Evolutionary conservation across 2,113 vertebrate genomes (phyloP).

Genomic region (Semicossyphus pulcher): DNA sequence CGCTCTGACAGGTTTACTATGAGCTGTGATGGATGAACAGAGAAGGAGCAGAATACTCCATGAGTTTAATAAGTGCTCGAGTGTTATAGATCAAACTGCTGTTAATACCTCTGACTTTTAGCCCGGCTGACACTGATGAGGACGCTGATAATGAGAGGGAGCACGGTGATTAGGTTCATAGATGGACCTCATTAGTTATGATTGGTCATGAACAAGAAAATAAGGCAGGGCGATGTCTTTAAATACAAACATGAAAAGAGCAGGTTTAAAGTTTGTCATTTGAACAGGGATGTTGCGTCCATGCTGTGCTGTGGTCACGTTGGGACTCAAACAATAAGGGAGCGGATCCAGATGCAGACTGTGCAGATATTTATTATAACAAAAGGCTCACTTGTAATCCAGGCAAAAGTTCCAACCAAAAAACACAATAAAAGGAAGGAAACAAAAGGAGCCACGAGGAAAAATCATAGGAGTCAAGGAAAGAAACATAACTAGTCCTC

Average conservation of each 20-base stretch:
- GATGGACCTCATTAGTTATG: too few relatives aligned
- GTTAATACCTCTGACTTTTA: slow-evolving; percentile 19
- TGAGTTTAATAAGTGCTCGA: slow-evolving; percentile 54
- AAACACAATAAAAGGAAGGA: too few relatives aligned
- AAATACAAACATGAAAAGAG: not conserved
- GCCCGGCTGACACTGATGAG: not conserved
- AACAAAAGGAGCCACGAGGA: too few relatives aligned
- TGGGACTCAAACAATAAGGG: too few relatives aligned
- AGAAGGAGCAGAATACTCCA: slow-evolving; percentile 40
- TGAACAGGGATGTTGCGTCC: not conserved
- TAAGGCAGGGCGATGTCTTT: not conserved
- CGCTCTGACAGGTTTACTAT: slow-evolving; percentile 53
- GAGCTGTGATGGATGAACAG: slow-evolving; percentile 53
- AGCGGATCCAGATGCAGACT: too few relatives aligned
- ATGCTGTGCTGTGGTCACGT: too few relatives aligned
- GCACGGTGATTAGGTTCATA: not conserved
- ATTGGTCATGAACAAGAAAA: not conserved
- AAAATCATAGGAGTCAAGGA: too few relatives aligned
- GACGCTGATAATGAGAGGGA: slow-evolving; percentile 2
- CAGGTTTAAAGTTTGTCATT: not conserved
- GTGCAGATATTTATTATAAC: too few relatives aligned
- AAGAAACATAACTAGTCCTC: too few relatives aligned
- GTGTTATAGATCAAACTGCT: slow-evolving; percentile 42
- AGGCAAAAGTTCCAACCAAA: too few relatives aligned
- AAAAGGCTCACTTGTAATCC: too few relatives aligned